Evolutionary conservation across 2,888 invertebrate species (phyloP).

Genomic region (Ennomos fuscantarius): DNA sequence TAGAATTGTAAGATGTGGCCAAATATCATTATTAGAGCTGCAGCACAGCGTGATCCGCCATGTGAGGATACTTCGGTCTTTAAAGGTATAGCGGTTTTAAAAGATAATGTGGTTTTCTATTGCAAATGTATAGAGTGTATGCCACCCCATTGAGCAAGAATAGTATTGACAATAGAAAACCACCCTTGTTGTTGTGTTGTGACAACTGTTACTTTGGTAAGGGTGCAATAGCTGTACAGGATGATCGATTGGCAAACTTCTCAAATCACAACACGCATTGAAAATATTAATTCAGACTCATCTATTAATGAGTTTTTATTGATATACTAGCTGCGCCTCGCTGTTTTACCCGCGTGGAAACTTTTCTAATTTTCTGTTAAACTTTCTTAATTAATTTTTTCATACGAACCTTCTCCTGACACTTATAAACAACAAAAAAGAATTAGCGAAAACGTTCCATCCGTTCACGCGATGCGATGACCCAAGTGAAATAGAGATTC

Average conservation of each 20-base stretch:
- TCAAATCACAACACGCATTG: slow-evolving; percentile 28
- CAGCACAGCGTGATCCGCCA: slow-evolving; percentile 36
- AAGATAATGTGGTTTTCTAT: slow-evolving; percentile 10
- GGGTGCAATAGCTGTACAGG: slow-evolving; percentile 31
- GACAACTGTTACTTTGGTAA: slow-evolving; percentile 53
- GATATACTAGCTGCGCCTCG: too few species aligned
- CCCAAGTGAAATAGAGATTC: too few species aligned
- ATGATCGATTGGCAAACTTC: slow-evolving; percentile 61
- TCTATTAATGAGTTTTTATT: slow-evolving; percentile 8
- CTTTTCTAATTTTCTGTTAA: too few species aligned
- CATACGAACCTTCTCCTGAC: too few species aligned
- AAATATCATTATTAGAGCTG: slow-evolving; percentile 20
- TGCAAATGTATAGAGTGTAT: slow-evolving; percentile 26
- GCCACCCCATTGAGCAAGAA: slow-evolving; percentile 34
- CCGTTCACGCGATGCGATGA: too few species aligned
- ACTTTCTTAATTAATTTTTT: too few species aligned
- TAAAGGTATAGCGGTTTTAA: slow-evolving; percentile 4
- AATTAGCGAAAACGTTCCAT: too few species aligned
- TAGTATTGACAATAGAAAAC: slow-evolving; percentile 36
- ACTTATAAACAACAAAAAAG: too few species aligned
- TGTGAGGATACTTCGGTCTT: slow-evolving; percentile 25
- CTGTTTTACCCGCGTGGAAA: too few species aligned
- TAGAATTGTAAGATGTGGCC: neutral
- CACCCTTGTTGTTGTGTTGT: slow-evolving; percentile 51
- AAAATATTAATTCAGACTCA: slow-evolving; percentile 3